These are phyloP conservation scores for Calidris pugnax DNA, from an alignment of 2,113 vertebrate genomes.

Conservation along the genomic window DNA sequence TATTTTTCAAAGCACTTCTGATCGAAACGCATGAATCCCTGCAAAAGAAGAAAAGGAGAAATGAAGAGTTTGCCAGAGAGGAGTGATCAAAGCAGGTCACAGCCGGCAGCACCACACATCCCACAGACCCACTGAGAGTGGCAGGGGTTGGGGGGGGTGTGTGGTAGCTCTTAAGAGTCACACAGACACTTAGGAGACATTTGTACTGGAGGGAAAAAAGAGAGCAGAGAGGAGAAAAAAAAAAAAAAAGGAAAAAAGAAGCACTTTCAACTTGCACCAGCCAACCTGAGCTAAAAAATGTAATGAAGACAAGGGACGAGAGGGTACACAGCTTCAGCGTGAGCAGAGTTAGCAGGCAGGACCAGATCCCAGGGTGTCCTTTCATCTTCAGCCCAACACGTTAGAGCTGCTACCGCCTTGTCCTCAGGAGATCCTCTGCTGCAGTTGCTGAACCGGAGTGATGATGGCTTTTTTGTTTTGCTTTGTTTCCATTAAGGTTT, in stretches of 20 bases:
- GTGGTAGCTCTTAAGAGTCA: neutral
- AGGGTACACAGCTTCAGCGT: neutral
- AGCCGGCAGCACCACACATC: neutral
- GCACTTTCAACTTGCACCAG: neutral
- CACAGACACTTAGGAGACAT: rapidly evolving
- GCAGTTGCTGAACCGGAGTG: neutral
- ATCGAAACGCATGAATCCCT: conserved; percentile 77
- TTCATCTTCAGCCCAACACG: neutral
- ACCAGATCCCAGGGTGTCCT: neutral
- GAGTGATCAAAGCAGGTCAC: neutral
- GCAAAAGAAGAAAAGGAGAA: neutral
- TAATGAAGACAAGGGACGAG: neutral
- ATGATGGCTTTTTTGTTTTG: neutral
- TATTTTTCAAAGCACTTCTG: conserved; percentile 78
- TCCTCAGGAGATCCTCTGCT: neutral
- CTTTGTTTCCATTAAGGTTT: neutral
- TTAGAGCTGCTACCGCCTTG: neutral
- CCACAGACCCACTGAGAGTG: neutral
- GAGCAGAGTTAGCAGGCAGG: conserved; percentile 11
- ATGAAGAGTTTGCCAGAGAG: neutral
- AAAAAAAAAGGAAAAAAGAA: neutral
- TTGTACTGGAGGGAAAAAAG: neutral
- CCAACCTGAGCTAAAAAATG: neutral
- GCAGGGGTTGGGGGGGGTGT: neutral
- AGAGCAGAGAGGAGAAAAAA: neutral